Evolutionary conservation across 1,140 invertebrate genomes (phyloP).

Genomic region (Potamilus streckersoni): DNA sequence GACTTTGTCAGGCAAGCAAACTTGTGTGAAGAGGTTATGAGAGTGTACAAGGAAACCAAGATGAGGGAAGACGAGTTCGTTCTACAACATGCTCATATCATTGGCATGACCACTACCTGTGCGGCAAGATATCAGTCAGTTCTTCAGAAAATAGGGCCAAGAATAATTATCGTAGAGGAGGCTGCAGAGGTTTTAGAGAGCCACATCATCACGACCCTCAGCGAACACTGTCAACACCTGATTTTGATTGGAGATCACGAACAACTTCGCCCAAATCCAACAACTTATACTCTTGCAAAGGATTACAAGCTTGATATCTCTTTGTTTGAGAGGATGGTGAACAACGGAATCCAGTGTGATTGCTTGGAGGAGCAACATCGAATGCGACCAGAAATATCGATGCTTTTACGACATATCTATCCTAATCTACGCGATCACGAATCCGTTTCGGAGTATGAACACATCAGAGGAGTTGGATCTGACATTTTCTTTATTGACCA

Average conservation of each 20-base stretch:
- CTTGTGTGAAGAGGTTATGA: conserved; percentile 27
- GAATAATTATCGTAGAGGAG: conserved; percentile 64
- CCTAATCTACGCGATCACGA: conserved; percentile 56
- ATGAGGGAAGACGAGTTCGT: conserved; percentile 49
- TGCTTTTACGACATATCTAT: conserved; percentile 66
- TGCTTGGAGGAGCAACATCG: conserved; percentile 55
- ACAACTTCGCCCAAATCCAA: conserved; percentile 69
- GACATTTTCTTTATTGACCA: conserved; percentile 69
- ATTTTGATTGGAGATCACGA: conserved; percentile 84
- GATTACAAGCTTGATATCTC: conserved; percentile 67
- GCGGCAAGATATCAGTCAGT: conserved; percentile 55
- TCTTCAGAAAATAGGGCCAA: conserved; percentile 50
- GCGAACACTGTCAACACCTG: conserved; percentile 80
- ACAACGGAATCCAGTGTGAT: conserved; percentile 57
- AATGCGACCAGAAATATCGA: conserved; percentile 63
- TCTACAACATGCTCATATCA: conserved; percentile 52
- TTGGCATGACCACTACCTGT: conserved; percentile 66
- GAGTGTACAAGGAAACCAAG: conserved; percentile 36
- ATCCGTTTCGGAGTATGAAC: conserved; percentile 52
- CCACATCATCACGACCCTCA: conserved; percentile 69
- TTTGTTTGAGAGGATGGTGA: conserved; percentile 65
- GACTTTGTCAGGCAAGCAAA: conserved; percentile 24
- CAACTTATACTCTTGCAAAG: conserved; percentile 59
- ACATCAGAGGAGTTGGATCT: conserved; percentile 59
- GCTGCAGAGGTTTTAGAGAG: conserved; percentile 65